These are phyloP conservation scores for Prionace glauca DNA, from an alignment of 2,797 vertebrate genomes.

Conservation along the genomic window DNA sequence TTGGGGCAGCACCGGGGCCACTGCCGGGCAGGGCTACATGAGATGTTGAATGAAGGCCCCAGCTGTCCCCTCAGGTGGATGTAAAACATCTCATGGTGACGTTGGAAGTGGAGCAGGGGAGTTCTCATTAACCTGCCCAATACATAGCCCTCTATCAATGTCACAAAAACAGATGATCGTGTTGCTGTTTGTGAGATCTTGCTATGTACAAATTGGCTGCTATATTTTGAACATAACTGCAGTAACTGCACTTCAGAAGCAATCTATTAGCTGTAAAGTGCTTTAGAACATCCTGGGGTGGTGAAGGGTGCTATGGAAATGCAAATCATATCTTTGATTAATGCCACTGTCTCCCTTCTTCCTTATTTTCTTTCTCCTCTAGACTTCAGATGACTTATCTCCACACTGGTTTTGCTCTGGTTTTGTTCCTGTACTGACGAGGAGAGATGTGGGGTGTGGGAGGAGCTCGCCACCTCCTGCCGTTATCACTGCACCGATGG, in stretches of 20 bases:
- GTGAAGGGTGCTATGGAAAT: background rate
- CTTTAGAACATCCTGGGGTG: background rate
- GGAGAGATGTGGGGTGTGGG: background rate
- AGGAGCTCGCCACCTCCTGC: background rate
- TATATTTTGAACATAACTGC: background rate
- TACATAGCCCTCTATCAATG: background rate
- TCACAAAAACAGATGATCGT: background rate
- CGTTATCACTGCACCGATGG: too few relatives aligned
- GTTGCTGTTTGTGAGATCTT: background rate
- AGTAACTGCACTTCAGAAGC: background rate
- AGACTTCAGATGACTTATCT: background rate
- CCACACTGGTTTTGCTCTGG: conserved; percentile 17
- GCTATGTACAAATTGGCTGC: background rate
- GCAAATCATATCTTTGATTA: background rate
- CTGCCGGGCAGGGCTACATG: background rate
- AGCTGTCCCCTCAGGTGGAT: background rate
- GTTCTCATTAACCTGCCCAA: background rate
- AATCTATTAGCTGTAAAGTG: background rate
- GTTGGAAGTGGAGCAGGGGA: background rate
- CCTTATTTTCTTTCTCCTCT: background rate
- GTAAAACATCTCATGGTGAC: background rate
- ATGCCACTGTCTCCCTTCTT: background rate
- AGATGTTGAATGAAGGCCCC: background rate
- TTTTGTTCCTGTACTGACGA: background rate
- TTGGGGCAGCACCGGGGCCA: background rate